phyloP scores from a whole-genome alignment of 2,888 invertebrate genomes.

The Latrodectus elegans region DNA sequence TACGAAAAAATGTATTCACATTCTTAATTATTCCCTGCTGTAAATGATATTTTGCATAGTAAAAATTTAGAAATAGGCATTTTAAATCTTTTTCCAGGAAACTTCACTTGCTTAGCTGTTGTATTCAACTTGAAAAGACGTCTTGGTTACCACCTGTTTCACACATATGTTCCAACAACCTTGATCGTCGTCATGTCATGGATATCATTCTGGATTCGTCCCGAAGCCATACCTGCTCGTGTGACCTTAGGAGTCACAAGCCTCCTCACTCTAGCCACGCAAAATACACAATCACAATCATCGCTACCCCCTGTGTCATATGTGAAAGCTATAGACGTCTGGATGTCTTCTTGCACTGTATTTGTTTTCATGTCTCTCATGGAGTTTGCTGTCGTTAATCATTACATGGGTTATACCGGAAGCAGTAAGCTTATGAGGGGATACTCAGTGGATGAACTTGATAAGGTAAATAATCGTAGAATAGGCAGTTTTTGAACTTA shows the following conservation, averaged over 20 bases:
- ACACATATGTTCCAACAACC: conserved; percentile 93
- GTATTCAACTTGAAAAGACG: conserved; percentile 89
- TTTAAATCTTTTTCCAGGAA: conserved; percentile 79
- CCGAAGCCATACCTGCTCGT: conserved; percentile 93
- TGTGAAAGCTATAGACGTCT: conserved; percentile 79
- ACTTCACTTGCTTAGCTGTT: conserved; percentile 91
- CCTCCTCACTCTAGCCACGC: conserved; percentile 89
- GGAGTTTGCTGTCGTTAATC: conserved; percentile 78
- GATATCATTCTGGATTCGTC: conserved; percentile 97
- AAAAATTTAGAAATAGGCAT: too few relatives aligned
- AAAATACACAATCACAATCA: conserved; percentile 95
- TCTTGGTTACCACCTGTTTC: conserved; percentile 91
- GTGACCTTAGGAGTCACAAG: conserved; percentile 96
- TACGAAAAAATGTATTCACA: too few relatives aligned
- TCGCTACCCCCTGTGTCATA: conserved; percentile 94
- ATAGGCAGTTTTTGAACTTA: neutral
- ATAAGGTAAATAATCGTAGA: conserved; percentile 44
- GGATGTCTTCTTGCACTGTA: conserved; percentile 77
- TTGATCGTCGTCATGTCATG: conserved; percentile 95
- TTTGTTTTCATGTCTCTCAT: conserved; percentile 77
- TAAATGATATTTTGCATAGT: too few relatives aligned
- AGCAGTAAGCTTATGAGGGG: conserved; percentile 81
- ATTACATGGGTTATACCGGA: conserved; percentile 86
- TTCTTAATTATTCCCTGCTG: too few relatives aligned
- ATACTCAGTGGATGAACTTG: conserved; percentile 68